Conservation (phyloP, 2,888 invertebrate genomes). For the Melieria picta region DNA sequence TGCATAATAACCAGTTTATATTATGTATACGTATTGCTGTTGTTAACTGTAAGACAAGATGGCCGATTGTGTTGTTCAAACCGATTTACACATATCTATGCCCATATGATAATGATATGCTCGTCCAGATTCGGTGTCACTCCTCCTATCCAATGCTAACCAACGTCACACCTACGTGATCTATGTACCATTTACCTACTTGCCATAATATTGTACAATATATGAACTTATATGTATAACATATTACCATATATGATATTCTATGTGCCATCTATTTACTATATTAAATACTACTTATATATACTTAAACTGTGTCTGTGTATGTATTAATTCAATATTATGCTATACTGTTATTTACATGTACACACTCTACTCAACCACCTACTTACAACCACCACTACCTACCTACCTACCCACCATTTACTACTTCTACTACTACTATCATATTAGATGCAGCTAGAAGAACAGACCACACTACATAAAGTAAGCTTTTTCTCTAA, state of each 20-base stretch:
- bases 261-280: conserved; percentile 5
- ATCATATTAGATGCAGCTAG: conserved; percentile 62
- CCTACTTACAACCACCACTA: conserved; percentile 22
- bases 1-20: conserved; percentile 64
- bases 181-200: too few relatives aligned
- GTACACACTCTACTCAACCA: conserved; percentile 43
- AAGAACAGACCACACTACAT: conserved; percentile 64
- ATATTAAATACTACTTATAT: conserved; percentile 23
- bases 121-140: too few relatives aligned
- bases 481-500: conserved; percentile 58
- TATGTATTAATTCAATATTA: conserved; percentile 31
- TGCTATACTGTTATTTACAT: conserved; percentile 43
- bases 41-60: neutral
- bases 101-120: neutral
- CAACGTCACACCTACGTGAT: too few relatives aligned
- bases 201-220: neutral
- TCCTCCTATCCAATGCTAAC: too few relatives aligned
- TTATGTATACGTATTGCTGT: conserved; percentile 5
- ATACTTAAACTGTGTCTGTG: conserved; percentile 26
- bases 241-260: conserved; percentile 2
- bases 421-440: conserved; percentile 41
- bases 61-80: neutral
- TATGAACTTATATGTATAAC: too few relatives aligned
- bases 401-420: conserved; percentile 41
- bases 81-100: neutral